Conservation (phyloP, 2,888 invertebrate genomes). For the Entomobrya proxima region DNA sequence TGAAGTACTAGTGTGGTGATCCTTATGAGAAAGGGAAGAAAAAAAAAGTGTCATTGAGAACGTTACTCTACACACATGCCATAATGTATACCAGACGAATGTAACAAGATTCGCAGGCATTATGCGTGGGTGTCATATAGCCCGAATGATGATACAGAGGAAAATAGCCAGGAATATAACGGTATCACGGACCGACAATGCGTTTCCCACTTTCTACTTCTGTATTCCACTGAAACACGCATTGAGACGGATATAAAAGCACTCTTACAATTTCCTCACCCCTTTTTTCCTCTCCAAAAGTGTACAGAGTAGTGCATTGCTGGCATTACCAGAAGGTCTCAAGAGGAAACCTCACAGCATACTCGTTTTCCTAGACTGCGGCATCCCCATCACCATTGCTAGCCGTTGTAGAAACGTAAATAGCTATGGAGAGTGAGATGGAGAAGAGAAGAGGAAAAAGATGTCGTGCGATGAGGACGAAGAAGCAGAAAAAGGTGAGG, state of each 20-base stretch:
- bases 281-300: background rate
- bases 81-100: background rate
- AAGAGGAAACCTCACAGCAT: conserved; percentile 37
- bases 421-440: conserved; percentile 9
- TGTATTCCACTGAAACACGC: too few species aligned
- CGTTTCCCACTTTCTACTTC: background rate
- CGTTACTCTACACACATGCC: background rate
- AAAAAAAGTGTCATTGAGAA: conserved; percentile 19
- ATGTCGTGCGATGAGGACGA: conserved; percentile 5
- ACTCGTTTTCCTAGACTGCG: background rate
- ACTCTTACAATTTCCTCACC: conserved; percentile 6
- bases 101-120: background rate
- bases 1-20: background rate
- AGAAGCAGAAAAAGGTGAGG: conserved; percentile 9
- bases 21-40: background rate
- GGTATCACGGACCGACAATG: background rate
- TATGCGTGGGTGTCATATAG: conserved; percentile 42
- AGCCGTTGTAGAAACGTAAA: background rate
- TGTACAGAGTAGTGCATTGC: background rate
- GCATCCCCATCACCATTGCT: background rate
- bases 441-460: background rate
- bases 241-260: background rate
- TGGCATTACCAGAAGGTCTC: background rate
- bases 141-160: background rate
- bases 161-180: background rate